phyloP scores from a whole-genome alignment of 2,888 invertebrate species.

The Phaonia tiefii region DNA sequence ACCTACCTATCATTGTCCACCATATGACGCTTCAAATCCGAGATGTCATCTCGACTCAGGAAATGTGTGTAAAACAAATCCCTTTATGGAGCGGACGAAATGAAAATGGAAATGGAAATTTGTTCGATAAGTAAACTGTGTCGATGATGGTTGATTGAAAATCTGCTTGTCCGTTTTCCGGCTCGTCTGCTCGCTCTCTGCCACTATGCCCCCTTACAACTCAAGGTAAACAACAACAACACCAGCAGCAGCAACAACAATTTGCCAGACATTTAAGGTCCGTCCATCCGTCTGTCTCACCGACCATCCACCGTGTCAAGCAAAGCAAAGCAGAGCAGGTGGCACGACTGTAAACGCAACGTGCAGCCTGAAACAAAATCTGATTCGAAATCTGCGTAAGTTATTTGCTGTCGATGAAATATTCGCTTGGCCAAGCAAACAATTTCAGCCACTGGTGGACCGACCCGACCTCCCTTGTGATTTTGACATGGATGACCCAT shows the following conservation, averaged over 20 bases:
- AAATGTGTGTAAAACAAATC: conserved; percentile 66
- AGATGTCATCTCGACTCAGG: conserved; percentile 61
- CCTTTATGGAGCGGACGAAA: conserved; percentile 54
- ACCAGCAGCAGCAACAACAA: conserved; percentile 14
- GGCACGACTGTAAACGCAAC: conserved; percentile 45
- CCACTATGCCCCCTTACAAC: conserved; percentile 2
- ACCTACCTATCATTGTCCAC: conserved; percentile 20
- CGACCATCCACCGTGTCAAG: not conserved
- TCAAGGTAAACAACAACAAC: conserved; percentile 44
- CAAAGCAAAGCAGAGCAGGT: conserved; percentile 32
- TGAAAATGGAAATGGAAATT: conserved; percentile 31
- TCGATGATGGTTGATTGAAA: conserved; percentile 34
- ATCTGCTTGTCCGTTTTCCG: conserved; percentile 2
- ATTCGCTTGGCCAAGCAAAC: conserved; percentile 63
- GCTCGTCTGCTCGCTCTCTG: not conserved
- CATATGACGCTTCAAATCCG: conserved; percentile 63
- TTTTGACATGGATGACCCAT: conserved; percentile 52
- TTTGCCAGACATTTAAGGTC: conserved; percentile 9
- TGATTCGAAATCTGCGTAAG: conserved; percentile 31
- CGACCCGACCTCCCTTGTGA: conserved; percentile 35
- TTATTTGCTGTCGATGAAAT: conserved; percentile 42
- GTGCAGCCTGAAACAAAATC: conserved; percentile 2
- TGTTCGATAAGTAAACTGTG: conserved; percentile 25
- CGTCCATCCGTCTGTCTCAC: too few relatives aligned
- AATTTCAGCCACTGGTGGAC: conserved; percentile 42